Conservation (phyloP, 2,888 invertebrate genomes). For the Pteria penguin region DNA sequence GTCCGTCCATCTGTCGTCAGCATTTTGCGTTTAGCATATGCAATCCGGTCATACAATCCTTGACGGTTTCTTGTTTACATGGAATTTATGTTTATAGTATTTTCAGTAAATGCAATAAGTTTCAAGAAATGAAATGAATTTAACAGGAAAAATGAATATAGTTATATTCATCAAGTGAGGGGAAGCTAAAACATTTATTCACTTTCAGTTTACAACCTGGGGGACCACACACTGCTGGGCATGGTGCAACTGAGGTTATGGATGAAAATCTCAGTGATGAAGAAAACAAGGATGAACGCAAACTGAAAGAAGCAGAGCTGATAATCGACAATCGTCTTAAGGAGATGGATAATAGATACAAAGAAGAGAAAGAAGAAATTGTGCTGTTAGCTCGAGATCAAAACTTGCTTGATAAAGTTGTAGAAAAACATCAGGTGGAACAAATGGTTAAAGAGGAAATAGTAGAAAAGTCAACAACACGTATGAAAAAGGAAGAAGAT, state of each 20-base stretch:
- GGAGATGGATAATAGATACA: slow-evolving; percentile 70
- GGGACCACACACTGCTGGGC: slow-evolving; percentile 63
- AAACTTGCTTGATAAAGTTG: slow-evolving; percentile 52
- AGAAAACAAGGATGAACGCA: slow-evolving; percentile 66
- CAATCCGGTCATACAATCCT: no score
- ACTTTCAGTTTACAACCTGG: slow-evolving; percentile 62
- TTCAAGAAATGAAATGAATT: no score
- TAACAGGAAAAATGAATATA: no score
- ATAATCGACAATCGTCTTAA: slow-evolving; percentile 63
- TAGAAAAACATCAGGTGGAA: slow-evolving; percentile 69
- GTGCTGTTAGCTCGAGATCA: slow-evolving; percentile 56
- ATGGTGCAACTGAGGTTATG: slow-evolving; percentile 76
- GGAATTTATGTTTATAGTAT: no score
- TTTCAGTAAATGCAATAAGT: no score
- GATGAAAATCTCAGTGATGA: slow-evolving; percentile 76
- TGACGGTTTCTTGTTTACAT: no score
- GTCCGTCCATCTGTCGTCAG: no score
- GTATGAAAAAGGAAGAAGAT: slow-evolving; percentile 13
- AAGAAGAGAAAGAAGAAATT: slow-evolving; percentile 68
- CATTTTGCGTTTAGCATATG: no score
- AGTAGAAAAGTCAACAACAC: slow-evolving; percentile 36
- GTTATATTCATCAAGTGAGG: no score
- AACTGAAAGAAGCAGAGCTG: slow-evolving; percentile 61
- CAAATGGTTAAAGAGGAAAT: slow-evolving; percentile 67
- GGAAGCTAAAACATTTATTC: slow-evolving; percentile 17